phyloP scores from a whole-genome alignment of 2,113 vertebrate species.

The Sterrhoptilus dennistouni region DNA sequence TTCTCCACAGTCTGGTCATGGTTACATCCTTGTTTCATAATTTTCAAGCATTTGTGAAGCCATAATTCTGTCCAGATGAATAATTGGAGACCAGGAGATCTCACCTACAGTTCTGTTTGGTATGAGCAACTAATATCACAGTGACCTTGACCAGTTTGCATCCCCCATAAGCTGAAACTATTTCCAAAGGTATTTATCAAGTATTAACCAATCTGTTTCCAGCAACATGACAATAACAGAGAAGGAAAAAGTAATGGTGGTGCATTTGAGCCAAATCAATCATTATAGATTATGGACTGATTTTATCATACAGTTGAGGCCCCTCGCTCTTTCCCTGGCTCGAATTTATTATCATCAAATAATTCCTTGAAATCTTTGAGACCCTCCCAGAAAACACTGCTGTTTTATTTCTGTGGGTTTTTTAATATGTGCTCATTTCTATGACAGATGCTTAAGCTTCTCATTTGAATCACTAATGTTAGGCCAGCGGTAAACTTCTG shows the following conservation, averaged over 20 bases:
- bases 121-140: not conserved
- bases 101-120: not conserved
- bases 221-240: not conserved
- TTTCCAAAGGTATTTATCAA: not conserved
- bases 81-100: not conserved
- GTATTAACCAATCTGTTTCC: not conserved
- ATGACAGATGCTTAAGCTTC: not conserved
- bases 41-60: not conserved
- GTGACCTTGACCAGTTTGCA: not conserved
- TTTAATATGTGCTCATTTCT: not conserved
- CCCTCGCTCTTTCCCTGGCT: not conserved
- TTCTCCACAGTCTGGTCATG: not conserved
- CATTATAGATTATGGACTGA: not conserved
- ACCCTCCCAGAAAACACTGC: not conserved
- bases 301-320: not conserved
- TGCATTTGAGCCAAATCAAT: not conserved
- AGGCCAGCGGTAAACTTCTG: not conserved
- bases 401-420: not conserved
- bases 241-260: not conserved
- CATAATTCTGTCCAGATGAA: not conserved
- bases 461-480: not conserved
- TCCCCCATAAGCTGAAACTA: not conserved
- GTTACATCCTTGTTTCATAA: not conserved
- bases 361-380: not conserved
- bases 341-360: not conserved